Evolutionary conservation across 1,140 invertebrate species (phyloP), one percentile per base, ranked within the genome.

Genomic region (Oppia nitens): DNA sequence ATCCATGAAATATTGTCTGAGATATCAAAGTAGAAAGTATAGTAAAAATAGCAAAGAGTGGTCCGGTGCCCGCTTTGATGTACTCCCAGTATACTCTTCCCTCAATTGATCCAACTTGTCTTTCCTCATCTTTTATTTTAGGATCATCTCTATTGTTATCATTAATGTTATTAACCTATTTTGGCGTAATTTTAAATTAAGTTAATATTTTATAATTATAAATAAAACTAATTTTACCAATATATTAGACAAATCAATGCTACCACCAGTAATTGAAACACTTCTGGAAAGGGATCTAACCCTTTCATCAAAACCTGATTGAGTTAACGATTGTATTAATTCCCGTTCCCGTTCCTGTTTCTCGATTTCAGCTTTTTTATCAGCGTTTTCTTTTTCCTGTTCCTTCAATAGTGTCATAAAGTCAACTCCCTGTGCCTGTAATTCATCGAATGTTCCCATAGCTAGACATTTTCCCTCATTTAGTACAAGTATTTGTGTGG

Each of bases 401-500:
- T 56, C 26, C 0, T 50, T n/a, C 12, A 63, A 25, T 28, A 45
- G 32, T 21, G 21, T 60, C 26, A 60, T 50, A 59, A 60, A 60
- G 32, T 60, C 58, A 20, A 60, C 59, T 1, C 54, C 54, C 25
- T n/a, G 23, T 23, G 59, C 12, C 26, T 60, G 51, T 47, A 60
- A 26, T 49, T 60, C 59, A 47, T 32, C 17, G 40, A 25, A 60
- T 6, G 29, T 48, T 3, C 59, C 59, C 9, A 28, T 48, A 17
- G 59, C 59, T n/a, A 60, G 26, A 48, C 45, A 47, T 14, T 56
- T 20, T 17, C 59, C 59, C 51, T 85, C 78, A 66, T 84, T 81
- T 62, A 90, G 68, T 3, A 86, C 79, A 29, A 87, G 69, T 62
- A 91, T 86, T 63, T 80, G 76, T 68, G 85, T 79, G 0, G 82